Evolutionary conservation across 1,140 invertebrate genomes (phyloP).

Genomic region (Periplaneta americana): DNA sequence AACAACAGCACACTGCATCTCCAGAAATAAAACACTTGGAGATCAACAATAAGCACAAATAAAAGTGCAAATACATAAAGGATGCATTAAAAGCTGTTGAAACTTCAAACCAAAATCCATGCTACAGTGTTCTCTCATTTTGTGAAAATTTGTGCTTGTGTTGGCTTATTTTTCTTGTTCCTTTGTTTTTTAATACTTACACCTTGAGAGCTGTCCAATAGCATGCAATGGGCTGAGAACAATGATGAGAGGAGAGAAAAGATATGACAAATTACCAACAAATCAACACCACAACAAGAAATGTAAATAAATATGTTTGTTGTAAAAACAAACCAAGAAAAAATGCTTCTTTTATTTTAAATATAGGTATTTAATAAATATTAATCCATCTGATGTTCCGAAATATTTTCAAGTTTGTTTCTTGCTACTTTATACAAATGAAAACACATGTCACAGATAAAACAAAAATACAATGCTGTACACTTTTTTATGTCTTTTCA

Average conservation of each 20-base stretch:
- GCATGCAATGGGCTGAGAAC: conserved; percentile 70
- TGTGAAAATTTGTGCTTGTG: too few species aligned
- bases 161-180: too few species aligned
- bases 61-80: background rate
- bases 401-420: too few species aligned
- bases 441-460: background rate
- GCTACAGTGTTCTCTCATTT: background rate
- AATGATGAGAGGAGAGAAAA: conserved; percentile 3
- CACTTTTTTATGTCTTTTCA: too few species aligned
- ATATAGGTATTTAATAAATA: background rate
- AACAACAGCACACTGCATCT: background rate
- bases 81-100: background rate
- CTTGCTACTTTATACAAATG: background rate
- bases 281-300: background rate
- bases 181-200: conserved; percentile 62
- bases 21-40: background rate
- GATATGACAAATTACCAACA: conserved; percentile 6
- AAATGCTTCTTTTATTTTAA: background rate
- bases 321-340: background rate
- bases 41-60: too few species aligned
- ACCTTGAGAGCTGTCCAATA: conserved; percentile 75
- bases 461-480: background rate
- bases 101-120: background rate
- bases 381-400: background rate
- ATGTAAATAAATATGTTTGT: background rate